These are phyloP conservation scores for Coenobita brevimanus DNA, from an alignment of 1,140 invertebrate genomes.

Conservation along the genomic window DNA sequence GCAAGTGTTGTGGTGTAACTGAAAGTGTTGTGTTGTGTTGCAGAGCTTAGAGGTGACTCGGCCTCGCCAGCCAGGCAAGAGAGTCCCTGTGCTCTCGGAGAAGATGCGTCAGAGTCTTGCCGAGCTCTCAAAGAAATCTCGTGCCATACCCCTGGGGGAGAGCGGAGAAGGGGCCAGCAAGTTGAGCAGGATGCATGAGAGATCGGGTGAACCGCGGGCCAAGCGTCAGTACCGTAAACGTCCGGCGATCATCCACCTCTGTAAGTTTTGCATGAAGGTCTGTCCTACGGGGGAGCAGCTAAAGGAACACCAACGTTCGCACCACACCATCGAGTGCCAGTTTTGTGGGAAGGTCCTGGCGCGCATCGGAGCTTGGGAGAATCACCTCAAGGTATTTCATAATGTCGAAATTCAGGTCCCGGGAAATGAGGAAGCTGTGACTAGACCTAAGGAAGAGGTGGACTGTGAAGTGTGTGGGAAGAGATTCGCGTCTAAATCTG, in stretches of 20 bases:
- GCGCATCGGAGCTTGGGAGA: conserved; percentile 52
- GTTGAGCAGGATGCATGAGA: neutral
- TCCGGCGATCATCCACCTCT: conserved; percentile 39
- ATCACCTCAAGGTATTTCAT: conserved; percentile 46
- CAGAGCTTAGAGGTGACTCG: conserved; percentile 53
- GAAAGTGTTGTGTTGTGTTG: conserved; percentile 52
- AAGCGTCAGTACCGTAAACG: conserved; percentile 34
- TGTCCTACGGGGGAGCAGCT: conserved; percentile 32
- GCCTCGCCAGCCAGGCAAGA: conserved; percentile 46
- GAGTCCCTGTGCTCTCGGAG: conserved; percentile 47
- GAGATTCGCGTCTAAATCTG: conserved; percentile 37
- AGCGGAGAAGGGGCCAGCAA: neutral
- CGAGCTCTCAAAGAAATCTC: conserved; percentile 28
- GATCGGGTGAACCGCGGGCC: neutral
- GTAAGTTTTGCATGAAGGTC: conserved; percentile 59
- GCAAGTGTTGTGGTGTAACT: neutral
- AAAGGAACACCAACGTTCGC: conserved; percentile 36
- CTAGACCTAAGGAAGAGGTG: conserved; percentile 32
- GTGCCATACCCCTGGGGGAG: conserved; percentile 14
- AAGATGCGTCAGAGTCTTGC: conserved; percentile 53
- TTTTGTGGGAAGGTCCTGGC: conserved; percentile 51
- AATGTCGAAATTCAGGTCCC: conserved; percentile 56
- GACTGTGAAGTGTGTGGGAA: conserved; percentile 35
- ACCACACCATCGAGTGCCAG: conserved; percentile 47
- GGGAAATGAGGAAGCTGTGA: conserved; percentile 33